Evolutionary conservation across 1,140 invertebrate genomes (phyloP), one percentile per base, ranked within the genome.

Genomic region (Venustaconcha ellipsiformis): DNA sequence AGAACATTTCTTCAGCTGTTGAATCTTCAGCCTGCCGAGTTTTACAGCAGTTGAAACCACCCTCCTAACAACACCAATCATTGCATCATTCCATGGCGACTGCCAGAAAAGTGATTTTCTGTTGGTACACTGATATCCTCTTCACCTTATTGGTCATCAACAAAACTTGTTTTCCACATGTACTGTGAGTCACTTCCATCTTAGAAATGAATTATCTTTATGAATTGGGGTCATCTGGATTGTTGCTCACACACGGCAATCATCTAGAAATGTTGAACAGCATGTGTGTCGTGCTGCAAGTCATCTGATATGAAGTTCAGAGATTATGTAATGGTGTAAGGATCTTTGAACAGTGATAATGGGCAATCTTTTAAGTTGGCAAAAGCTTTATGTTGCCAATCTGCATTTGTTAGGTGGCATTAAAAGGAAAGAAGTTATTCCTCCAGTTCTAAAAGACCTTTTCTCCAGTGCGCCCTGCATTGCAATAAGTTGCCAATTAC

Each of bases 81-180:
- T 79, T 13, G 72, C 65, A 70, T 81, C 77, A 67, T 83, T 1
- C 82, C 80, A 68, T 83, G 80, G 12, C 79, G 30, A 23, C 66
- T 78, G 3, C 78, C 78, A 73, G 78, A 83, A 55, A 78, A 83
- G 30, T 81, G 79, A 48, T 73, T 67, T 57, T 82, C 81, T 55
- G 23, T 15, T 20, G 37, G 56, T 59, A 76, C 26, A 17, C 81
- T 76, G 56, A 72, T 69, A 26, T 80, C 81, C 18, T 23, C 14
- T 26, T 62, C 17, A 13, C 30, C 20, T 18, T 30, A 56, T 18
- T 71, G 57, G 23, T 56, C 17, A 62, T 80, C 74, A 23, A 57
- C 64, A 74, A 82, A 82, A 30, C 56, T 26, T 20, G 64, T 68
- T 70, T 74, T 79, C 11, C 56, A 64, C 65, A 80, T 82, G 66